phyloP scores from a whole-genome alignment of 2,888 invertebrate genomes.

The Tetranychus piercei region DNA sequence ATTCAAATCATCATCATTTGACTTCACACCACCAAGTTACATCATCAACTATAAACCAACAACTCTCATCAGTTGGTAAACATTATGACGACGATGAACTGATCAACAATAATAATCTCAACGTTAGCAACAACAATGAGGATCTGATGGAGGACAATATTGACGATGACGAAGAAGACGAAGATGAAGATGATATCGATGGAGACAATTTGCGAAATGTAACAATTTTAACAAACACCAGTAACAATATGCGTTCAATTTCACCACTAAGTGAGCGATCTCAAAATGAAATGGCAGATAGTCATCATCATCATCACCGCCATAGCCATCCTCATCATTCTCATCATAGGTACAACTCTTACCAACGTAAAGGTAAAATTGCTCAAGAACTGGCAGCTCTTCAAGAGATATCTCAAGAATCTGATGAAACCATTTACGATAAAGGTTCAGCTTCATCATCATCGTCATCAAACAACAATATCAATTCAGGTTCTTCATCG shows the following conservation, averaged over 20 bases:
- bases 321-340: neutral
- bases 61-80: neutral
- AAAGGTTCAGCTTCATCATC: neutral
- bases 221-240: neutral
- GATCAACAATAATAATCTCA: neutral
- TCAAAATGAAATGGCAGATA: neutral
- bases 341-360: neutral
- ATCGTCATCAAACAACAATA: neutral
- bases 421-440: neutral
- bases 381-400: constrained; percentile 7
- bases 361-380: neutral
- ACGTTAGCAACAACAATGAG: neutral
- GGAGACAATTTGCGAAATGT: neutral
- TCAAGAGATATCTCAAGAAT: constrained; percentile 6
- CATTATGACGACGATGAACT: neutral
- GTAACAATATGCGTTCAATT: neutral
- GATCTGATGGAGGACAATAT: neutral
- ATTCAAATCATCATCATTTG: constrained; percentile 5
- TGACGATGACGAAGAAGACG: neutral
- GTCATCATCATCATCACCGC: neutral
- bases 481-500: neutral
- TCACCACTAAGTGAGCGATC: neutral
- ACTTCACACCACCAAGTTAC: neutral
- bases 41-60: neutral
- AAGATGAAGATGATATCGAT: neutral